Base-by-base conservation (phyloP, 1,140 invertebrate genomes). In the Anthonomus grandis region DNA sequence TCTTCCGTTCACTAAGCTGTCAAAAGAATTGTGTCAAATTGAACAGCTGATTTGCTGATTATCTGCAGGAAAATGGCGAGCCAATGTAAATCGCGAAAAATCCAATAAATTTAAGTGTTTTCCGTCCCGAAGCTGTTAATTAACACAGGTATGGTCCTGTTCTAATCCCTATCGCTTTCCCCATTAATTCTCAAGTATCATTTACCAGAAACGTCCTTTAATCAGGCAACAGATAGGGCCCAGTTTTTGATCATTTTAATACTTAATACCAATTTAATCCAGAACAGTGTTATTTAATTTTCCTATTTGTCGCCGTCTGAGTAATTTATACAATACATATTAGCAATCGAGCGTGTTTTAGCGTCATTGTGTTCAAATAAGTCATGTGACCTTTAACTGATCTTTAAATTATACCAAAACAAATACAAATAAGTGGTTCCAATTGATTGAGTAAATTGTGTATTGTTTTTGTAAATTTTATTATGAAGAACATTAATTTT, bases 261-360 rank as follows among this genome's bases (percentile, higher is more conserved):
- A 44, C 44, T 36, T 56, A 27, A 48, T 46, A 56, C 54, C 45
- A 48, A 46, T 56, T 56, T 48, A 41, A 56, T 56, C 54, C 54
- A 56, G 45, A 48, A 46, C 34, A 56, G 48, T 37, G 39, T 48
- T 23, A 34, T 56, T 48, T 48, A 46, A 24, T 56, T 56, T 37
- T 19, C 21, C 9, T 1, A 45, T 45, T 45, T 23, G 2, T 12
- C 18, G 3, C 42, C 22, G 17, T n/a, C 22, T 45, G 12, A 23
- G 12, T 45, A 12, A 5, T 13, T 42, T n/a, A n/a, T n/a, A n/a
- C n/a, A n/a, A n/a, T n/a, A n/a, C n/a, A n/a, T n/a, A n/a, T n/a
- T n/a, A n/a, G n/a, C n/a, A n/a, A n/a, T n/a, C n/a, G n/a, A n/a
- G n/a, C n/a, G n/a, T n/a, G n/a, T n/a, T n/a, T n/a, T n/a, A n/a